Base-by-base conservation (phyloP, 2,888 invertebrate species). In the Drosophila anomelani region DNA sequence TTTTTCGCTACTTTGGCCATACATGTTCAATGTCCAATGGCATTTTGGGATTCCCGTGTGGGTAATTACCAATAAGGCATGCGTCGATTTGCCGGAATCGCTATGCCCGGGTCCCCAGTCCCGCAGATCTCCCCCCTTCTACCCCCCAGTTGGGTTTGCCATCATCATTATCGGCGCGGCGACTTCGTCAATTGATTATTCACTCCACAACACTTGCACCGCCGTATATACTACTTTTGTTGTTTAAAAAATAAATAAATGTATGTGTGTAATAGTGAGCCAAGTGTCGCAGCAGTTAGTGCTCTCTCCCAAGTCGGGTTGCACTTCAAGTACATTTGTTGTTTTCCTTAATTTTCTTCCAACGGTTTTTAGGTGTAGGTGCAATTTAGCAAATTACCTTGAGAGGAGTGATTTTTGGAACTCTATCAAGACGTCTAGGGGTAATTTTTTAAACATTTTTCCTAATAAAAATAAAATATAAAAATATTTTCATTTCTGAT, bases 31-130 rank as follows among this genome's bases (percentile, higher is more conserved):
- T 55, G 75, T 80, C 66, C 67, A 79, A 71, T 53, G 75, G 79
- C 64, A 73, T 67, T 88, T 88, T 80, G 83, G 88, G 88, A 88
- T 85, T 83, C 88, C 83, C 83, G 69, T 80, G 83, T 82, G 85
- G 85, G 78, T 74, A 80, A 85, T 88, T 85, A 85, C 71, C 75
- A 74, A 75, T 66, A 73, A 73, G 73, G 66, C 66, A 32, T 53
- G 53, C 58, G 53, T 74, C 55, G 63, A 23, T 54, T 57, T 62
- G 61, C 34, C 71, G 55, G 56, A 60, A 39, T 61, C 43, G 41
- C 67, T 44, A 44, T 34, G 12, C 36, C 58, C 32, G 15, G 41
- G 32, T 55, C 26, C n/a, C 34, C 57, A 43, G 44, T 44, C 36
- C 34, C 43, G 34, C 58, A 59, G 60, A 62, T 58, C 36, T 54